Evolutionary conservation across 2,113 vertebrate species (phyloP).

Genomic region (Semnornis frantzii): DNA sequence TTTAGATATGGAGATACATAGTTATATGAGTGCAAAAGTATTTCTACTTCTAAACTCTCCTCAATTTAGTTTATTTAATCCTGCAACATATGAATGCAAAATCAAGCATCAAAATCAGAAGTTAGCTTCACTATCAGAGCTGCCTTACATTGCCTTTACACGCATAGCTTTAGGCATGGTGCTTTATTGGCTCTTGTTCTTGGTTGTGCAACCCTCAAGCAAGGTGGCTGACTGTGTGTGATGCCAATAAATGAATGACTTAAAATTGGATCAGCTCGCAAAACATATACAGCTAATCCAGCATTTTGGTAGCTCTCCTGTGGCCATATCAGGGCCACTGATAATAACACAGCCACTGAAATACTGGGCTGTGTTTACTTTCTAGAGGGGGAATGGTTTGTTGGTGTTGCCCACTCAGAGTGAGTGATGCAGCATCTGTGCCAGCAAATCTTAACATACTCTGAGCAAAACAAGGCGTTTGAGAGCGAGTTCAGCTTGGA

Average conservation of each 20-base stretch:
- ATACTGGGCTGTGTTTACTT: constrained; percentile 11
- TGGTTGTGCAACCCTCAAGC: background rate
- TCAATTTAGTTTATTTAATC: background rate
- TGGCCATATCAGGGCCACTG: constrained; percentile 20
- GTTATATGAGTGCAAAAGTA: too few relatives aligned
- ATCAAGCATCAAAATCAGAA: background rate
- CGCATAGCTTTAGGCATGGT: background rate
- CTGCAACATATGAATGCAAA: background rate
- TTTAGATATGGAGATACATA: too few relatives aligned
- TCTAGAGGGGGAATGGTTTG: background rate
- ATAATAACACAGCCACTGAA: background rate
- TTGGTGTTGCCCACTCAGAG: background rate
- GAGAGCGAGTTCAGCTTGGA: background rate
- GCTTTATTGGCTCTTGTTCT: background rate
- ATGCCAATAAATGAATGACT: constrained; percentile 24
- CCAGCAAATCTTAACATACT: background rate
- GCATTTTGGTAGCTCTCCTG: background rate
- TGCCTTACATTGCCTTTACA: background rate
- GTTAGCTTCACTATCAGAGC: background rate
- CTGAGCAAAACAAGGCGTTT: background rate
- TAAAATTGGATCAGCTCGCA: constrained; percentile 1
- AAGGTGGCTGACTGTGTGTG: background rate
- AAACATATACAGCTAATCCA: background rate
- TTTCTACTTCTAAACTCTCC: too few relatives aligned
- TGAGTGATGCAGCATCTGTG: background rate